Evolutionary conservation across 2,113 vertebrate genomes (phyloP).

Genomic region (Gymnarchus niloticus): DNA sequence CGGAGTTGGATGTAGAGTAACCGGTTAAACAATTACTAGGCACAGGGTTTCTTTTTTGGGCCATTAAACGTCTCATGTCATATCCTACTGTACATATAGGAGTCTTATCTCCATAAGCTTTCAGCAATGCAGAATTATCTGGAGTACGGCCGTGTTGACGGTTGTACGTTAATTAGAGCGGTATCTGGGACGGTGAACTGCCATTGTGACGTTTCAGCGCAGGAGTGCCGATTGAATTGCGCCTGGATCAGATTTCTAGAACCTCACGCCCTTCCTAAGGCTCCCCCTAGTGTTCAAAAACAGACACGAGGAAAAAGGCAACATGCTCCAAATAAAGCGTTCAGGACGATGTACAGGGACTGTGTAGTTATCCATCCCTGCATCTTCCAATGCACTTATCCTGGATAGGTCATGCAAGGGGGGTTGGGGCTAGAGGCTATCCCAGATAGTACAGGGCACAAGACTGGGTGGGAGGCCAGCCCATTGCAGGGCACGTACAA

Average conservation of each 20-base stretch:
- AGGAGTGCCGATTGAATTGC: neutral
- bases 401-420: too few species aligned
- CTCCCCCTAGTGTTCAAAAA: constrained; percentile 18
- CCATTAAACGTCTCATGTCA: neutral
- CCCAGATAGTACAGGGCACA: too few species aligned
- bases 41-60: neutral
- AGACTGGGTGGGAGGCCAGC: too few species aligned
- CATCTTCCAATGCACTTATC: too few species aligned
- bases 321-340: neutral
- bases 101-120: neutral
- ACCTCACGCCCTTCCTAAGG: neutral
- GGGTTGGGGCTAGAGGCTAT: too few species aligned
- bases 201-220: neutral
- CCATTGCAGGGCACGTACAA: too few species aligned
- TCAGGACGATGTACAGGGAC: neutral
- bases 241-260: neutral
- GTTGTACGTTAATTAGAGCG: neutral
- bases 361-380: too few species aligned
- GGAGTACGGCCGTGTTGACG: neutral
- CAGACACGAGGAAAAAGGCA: neutral
- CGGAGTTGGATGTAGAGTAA: neutral
- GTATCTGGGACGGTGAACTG: neutral
- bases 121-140: neutral
- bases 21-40: neutral
- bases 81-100: neutral